phyloP scores from a whole-genome alignment of 1,140 invertebrate species.

The Sinella curviseta region DNA sequence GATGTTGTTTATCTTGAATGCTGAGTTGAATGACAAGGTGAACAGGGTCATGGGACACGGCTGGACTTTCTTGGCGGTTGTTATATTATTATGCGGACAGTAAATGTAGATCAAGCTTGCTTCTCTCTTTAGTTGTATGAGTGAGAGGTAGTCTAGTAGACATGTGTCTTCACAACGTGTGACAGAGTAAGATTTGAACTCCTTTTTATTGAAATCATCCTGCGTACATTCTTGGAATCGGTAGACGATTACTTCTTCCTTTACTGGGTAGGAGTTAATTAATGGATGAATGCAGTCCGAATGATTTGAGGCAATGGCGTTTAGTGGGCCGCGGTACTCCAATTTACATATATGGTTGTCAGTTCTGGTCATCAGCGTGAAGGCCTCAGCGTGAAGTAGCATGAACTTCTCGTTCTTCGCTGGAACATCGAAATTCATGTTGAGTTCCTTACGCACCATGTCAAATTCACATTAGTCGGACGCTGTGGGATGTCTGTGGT shows the following conservation, averaged over 20 bases:
- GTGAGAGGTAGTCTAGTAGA: background rate
- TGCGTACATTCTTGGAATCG: background rate
- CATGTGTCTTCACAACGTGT: background rate
- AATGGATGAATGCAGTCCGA: constrained; percentile 5
- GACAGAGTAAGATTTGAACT: background rate
- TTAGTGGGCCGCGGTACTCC: background rate
- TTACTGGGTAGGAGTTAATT: background rate
- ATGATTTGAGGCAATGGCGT: background rate
- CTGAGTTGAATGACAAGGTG: background rate
- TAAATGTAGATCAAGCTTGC: background rate
- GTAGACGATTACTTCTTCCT: background rate
- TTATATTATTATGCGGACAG: constrained; percentile 20
- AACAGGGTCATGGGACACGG: constrained; percentile 29
- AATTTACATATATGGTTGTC: background rate
- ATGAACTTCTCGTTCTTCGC: background rate
- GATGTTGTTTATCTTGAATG: constrained; percentile 36
- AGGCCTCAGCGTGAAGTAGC: background rate
- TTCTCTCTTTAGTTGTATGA: constrained; percentile 17
- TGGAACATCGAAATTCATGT: background rate
- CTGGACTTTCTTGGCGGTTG: background rate
- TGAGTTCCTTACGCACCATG: background rate
- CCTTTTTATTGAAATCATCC: background rate
- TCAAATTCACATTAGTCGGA: background rate
- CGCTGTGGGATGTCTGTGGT: too few relatives aligned
- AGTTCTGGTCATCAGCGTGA: background rate